A percentile compares a stretch with the other conserved stretches of the same genome.
Conservation (phyloP, 2,797 vertebrate species). For the Chaunax sp. region DNA sequence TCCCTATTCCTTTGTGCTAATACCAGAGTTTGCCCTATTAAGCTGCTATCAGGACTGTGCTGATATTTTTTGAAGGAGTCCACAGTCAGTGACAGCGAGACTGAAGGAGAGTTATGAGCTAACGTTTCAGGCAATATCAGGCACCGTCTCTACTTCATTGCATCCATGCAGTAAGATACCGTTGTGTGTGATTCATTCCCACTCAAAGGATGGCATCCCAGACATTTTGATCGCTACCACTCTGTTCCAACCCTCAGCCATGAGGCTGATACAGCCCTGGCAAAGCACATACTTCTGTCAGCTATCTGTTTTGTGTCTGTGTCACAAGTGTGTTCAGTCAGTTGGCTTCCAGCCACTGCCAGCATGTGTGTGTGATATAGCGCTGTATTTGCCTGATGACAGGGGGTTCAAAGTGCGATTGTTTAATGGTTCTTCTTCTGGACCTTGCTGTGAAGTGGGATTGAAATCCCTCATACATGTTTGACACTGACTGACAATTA, state of each 20-base stretch:
- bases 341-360: constrained; percentile 36
- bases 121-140: constrained; percentile 79
- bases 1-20: constrained; percentile 80
- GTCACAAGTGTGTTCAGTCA: constrained; percentile 53
- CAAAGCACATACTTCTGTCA: constrained; percentile 51
- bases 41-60: constrained; percentile 84
- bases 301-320: constrained; percentile 62
- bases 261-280: constrained; percentile 56
- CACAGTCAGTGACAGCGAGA: constrained; percentile 73
- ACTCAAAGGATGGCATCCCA: constrained; percentile 65
- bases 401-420: constrained; percentile 65
- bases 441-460: constrained; percentile 74
- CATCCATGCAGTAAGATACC: constrained; percentile 63
- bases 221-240: constrained; percentile 64
- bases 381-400: constrained; percentile 60
- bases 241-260: constrained; percentile 69
- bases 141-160: constrained; percentile 71
- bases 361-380: constrained; percentile 37
- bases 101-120: constrained; percentile 68
- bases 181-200: constrained; percentile 66
- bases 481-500: constrained; percentile 79
- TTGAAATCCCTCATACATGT: constrained; percentile 64
- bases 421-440: constrained; percentile 66
- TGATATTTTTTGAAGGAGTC: constrained; percentile 77
- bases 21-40: constrained; percentile 85